Evolutionary conservation across 2,113 vertebrate species (phyloP), one percentile per base, ranked within the genome.

Genomic region (Limnothrissa miodon): DNA sequence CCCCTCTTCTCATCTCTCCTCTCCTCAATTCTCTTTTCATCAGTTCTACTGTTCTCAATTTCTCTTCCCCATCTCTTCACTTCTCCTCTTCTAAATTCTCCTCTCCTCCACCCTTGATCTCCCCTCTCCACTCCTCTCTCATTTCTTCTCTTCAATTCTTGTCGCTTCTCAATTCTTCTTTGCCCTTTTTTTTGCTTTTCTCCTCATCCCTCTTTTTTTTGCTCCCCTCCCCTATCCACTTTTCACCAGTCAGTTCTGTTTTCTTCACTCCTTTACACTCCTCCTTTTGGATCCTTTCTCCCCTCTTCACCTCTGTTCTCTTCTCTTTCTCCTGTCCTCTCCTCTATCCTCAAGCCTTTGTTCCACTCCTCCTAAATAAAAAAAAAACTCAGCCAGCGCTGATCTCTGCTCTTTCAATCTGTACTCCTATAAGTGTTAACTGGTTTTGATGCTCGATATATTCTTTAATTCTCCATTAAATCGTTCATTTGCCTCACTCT

Each of bases 31-130:
- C n/a, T 13, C 59, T 25, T 66, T n/a, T n/a, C n/a, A n/a, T n/a
- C n/a, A n/a, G n/a, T n/a, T n/a, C n/a, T n/a, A n/a, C n/a, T n/a
- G n/a, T n/a, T n/a, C 59, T 17, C 10, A 1, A 13, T 23, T 59
- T n/a, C 56, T 59, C 56, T 59, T 9, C n/a, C n/a, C 21, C n/a
- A 19, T 23, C 19, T 62, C 78, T 87, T 90, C 81, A 87, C 85
- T 91, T 88, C 87, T 88, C 87, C 87, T 88, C 87, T 80, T 84
- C 82, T 74, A n/a, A n/a, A n/a, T n/a, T n/a, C n/a, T n/a, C n/a
- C 66, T 45, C 8, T 45, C n/a, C 21, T 11, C 46, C 8, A n/a
- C 39, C 66, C 46, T 87, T 62, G 86, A 78, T 46, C 42, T n/a
- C 80, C 25, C 78, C 25, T 15, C 45, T 46, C 39, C 15, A 74